Evolutionary conservation across 2,888 invertebrate genomes (phyloP), one percentile per base, ranked within the genome.

Genomic region (Capitulum mitella): DNA sequence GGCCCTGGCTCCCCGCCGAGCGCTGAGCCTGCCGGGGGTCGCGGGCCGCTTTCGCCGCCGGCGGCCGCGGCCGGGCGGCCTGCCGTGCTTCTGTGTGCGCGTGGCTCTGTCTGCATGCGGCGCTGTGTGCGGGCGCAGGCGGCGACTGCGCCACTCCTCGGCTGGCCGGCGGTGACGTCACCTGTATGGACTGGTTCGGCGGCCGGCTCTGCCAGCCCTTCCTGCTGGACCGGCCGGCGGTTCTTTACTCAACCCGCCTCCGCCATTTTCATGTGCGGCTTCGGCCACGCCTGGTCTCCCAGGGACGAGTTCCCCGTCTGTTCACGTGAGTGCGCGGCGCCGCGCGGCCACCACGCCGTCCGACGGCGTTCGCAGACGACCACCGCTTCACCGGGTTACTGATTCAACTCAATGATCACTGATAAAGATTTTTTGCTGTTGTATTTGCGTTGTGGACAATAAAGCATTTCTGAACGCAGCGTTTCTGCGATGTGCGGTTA

Each of bases 231-330:
- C 19, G 80, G 79, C 29, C 79, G 78, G 76, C 77, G 79, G 48
- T 79, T 81, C 79, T 79, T 80, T 78, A 78, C 74, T n/a, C 75
- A 54, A 14, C 79, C 81, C 51, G 74, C 80, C 46, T 79, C 81
- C 77, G 79, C 80, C 76, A 79, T 81, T 80, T 81, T 80, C 80
- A 81, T 81, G 79, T 81, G 80, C 76, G 78, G 70, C 70, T 70
- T 70, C 40, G 70, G 70, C 8, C 70, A 40, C 70, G 37, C 70
- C 26, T 70, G 70, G 70, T 70, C 70, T 34, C 70, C 70, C 70
- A 70, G 70, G 26, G 70, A 70, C 70, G 70, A 40, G 26, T 70
- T 70, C 70, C 70, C 70, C 70, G 70, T 29, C 70, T 70, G 70
- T 70, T 16, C 70, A 70, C 70, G 70, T 70, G 70, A 70, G 70